These are phyloP conservation scores for Geodia barretti DNA, from an alignment of 37 sponge, comb jelly and placozoan genomes.

Conservation along the genomic window DNA sequence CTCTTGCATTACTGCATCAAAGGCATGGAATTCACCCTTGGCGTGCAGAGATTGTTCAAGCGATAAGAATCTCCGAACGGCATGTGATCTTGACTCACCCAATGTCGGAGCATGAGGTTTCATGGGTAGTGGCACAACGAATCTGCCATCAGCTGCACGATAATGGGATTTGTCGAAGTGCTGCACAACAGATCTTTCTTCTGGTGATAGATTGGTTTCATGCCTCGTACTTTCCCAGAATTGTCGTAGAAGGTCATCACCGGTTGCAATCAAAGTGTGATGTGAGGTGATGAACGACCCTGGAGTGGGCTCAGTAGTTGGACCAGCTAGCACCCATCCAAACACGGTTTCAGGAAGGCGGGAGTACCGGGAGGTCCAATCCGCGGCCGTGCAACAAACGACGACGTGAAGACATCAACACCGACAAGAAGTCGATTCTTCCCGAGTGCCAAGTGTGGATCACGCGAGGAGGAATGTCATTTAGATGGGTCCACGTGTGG, in stretches of 20 bases:
- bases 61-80: constrained; percentile 15
- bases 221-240: constrained; percentile 26
- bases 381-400: constrained; percentile 28
- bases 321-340: constrained; percentile 45
- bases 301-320: neutral
- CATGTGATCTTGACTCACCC: constrained; percentile 29
- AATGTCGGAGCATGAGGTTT: neutral
- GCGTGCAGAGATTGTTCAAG: constrained; percentile 21
- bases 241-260: constrained; percentile 7
- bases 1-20: constrained; percentile 18
- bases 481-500: constrained; percentile 28
- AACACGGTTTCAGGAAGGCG: constrained; percentile 32
- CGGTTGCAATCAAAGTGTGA: constrained; percentile 25
- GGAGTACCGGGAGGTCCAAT: constrained; percentile 26
- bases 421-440: constrained; percentile 37
- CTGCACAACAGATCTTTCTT: constrained; percentile 16
- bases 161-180: neutral
- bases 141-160: constrained; percentile 11
- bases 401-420: constrained; percentile 20
- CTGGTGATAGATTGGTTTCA: constrained; percentile 1
- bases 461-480: constrained; percentile 11
- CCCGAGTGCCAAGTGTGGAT: constrained; percentile 8
- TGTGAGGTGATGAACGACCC: neutral
- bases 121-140: constrained; percentile 17
- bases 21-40: neutral